Evolutionary conservation across 1,140 invertebrate species (phyloP), one percentile per base, ranked within the genome.

Genomic region (Hirudo medicinalis): DNA sequence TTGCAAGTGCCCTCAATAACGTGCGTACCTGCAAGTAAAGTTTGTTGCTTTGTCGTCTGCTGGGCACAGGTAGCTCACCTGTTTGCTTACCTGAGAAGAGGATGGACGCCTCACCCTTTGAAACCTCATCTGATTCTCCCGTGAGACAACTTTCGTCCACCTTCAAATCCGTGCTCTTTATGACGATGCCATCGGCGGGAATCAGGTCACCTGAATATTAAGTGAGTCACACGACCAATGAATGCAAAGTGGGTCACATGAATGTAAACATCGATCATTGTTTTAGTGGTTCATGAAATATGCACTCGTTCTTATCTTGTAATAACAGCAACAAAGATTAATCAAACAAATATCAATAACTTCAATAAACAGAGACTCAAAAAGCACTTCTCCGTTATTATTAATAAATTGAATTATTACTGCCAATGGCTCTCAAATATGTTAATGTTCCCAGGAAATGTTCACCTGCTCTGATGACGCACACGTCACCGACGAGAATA

Each of bases 1-100:
- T 96, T 97, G 53, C 95, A 97, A 77, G 94, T 98, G 69, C 97
- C 97, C 84, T 99, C 96, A 96, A 99, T 99, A 63, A 99, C 94
- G 84, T 99, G 95, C 70, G 96, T 99, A 76, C 95, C 94, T 89
- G 76, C 40, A 74, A 70, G n/a, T 22, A 27, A 68, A 68, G 36
- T 36, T 36, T n/a, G 32, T 11, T 15, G 60, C 15, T 5, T 57
- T n/a, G 55, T n/a, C 55, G 20, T 57, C 20, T n/a, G 55, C 25
- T 5, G 55, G 29, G 19, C 22, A 63, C 60, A 11, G 9, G 22
- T 63, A 63, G 29, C 60, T 27, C 25, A 43, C n/a, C 9, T n/a
- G 25, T 22, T 32, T 3, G 20, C n/a, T 22, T 11, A 69, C 87
- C 88, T 77, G 93, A 96, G 77, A 96, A 87, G 77, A 97, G 88